These are phyloP conservation scores for Tortrix viridana DNA, from an alignment of 2,888 invertebrate genomes.

Conservation along the genomic window DNA sequence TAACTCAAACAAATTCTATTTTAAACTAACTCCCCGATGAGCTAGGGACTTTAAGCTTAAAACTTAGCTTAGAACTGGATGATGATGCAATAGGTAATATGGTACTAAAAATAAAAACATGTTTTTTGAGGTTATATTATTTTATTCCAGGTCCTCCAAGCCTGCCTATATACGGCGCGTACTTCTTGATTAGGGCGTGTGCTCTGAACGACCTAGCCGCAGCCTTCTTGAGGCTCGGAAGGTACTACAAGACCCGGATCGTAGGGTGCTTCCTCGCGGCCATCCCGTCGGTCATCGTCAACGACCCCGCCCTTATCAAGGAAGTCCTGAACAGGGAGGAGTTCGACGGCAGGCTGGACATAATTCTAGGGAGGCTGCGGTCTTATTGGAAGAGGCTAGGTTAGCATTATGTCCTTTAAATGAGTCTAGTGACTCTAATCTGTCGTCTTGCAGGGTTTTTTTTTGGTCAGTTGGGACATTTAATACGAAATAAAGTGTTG, in stretches of 20 bases:
- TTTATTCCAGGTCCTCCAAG: constrained; percentile 83
- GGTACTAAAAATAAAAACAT: too few relatives aligned
- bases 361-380: constrained; percentile 75
- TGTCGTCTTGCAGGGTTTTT: too few relatives aligned
- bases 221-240: constrained; percentile 75
- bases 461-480: too few relatives aligned
- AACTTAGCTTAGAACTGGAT: too few relatives aligned
- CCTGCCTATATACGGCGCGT: constrained; percentile 86
- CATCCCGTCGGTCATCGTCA: constrained; percentile 76
- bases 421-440: too few relatives aligned
- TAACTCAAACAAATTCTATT: too few relatives aligned
- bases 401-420: constrained; percentile 47
- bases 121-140: background rate
- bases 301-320: constrained; percentile 80
- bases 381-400: constrained; percentile 83
- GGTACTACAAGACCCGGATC: constrained; percentile 84
- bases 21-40: too few relatives aligned
- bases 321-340: constrained; percentile 84
- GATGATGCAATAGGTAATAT: too few relatives aligned
- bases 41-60: too few relatives aligned
- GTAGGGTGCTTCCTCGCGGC: constrained; percentile 84
- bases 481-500: too few relatives aligned
- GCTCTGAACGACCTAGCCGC: constrained; percentile 79
- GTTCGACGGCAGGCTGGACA: constrained; percentile 85
- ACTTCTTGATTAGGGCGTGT: constrained; percentile 82